Conservation (phyloP, 2,888 invertebrate genomes). For the Gerris lacustris region DNA sequence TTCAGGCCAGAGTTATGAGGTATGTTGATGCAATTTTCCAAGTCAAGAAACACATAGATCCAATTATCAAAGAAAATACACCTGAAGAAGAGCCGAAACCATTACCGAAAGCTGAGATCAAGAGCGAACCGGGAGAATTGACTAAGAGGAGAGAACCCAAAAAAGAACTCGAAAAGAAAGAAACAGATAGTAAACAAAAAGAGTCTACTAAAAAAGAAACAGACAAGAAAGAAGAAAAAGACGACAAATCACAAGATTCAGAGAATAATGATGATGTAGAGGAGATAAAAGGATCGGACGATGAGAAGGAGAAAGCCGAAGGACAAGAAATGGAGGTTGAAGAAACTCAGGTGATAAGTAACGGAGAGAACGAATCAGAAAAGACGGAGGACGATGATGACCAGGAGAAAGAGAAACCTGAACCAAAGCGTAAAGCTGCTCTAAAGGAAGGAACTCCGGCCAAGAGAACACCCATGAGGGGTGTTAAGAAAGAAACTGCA, state of each 20-base stretch:
- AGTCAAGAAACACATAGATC: neutral
- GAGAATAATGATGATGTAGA: conserved; percentile 1
- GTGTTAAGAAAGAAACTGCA: too few relatives aligned
- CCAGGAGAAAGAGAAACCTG: neutral
- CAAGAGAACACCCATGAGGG: neutral
- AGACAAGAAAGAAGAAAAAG: conserved; percentile 17
- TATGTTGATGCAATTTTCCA: neutral
- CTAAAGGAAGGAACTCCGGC: neutral
- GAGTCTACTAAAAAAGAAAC: conserved; percentile 16
- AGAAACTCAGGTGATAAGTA: neutral
- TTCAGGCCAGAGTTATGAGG: neutral
- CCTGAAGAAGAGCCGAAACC: neutral
- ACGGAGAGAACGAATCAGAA: too few relatives aligned
- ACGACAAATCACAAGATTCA: conserved; percentile 5
- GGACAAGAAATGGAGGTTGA: neutral
- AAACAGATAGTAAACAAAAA: neutral
- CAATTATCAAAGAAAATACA: neutral
- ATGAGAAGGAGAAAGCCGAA: conserved; percentile 4
- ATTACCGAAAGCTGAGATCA: neutral
- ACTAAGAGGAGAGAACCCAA: conserved; percentile 14
- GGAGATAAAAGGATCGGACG: conserved; percentile 10
- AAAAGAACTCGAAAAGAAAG: conserved; percentile 4
- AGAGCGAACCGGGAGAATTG: neutral
- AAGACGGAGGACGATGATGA: neutral
- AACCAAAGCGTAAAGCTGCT: neutral